Conservation (phyloP, 1,140 invertebrate genomes). For the Drosophila pallidifrons region DNA sequence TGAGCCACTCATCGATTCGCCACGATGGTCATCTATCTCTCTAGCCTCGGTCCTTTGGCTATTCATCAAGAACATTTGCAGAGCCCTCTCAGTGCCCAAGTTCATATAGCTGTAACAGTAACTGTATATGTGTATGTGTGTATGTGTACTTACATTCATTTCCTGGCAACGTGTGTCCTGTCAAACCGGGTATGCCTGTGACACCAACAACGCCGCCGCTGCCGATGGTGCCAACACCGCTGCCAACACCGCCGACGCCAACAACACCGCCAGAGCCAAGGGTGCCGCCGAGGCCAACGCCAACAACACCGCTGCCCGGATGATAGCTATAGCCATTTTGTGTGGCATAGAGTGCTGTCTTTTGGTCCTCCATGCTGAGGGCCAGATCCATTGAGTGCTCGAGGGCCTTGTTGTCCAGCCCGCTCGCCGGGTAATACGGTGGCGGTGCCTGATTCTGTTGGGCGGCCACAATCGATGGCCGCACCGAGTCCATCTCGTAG, state of each 20-base stretch:
- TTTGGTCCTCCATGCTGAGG: conserved; percentile 92
- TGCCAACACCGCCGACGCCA: conserved; percentile 51
- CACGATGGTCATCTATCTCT: too few species aligned
- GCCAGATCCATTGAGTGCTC: conserved; percentile 94
- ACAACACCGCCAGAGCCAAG: conserved; percentile 63
- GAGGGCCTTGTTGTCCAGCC: conserved; percentile 95
- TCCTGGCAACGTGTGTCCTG: conserved; percentile 87
- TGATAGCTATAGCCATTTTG: conserved; percentile 95
- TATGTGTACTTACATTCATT: conserved; percentile 89
- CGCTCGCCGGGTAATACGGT: conserved; percentile 93
- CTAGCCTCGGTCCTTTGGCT: background rate
- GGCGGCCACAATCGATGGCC: conserved; percentile 90
- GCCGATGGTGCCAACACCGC: conserved; percentile 46
- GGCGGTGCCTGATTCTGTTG: conserved; percentile 93
- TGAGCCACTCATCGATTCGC: too few species aligned
- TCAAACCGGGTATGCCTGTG: conserved; percentile 80
- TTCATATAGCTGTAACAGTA: conserved; percentile 18
- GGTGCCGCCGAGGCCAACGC: conserved; percentile 67
- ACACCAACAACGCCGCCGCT: conserved; percentile 84
- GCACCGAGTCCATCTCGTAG: conserved; percentile 94
- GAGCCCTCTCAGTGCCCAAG: too few species aligned
- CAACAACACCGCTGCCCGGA: conserved; percentile 86
- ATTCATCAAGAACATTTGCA: conserved; percentile 4
- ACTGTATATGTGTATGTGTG: too few species aligned
- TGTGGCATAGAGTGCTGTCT: conserved; percentile 91